Percentiles rank a stretch among this genome's conserved stretches.
Conservation (phyloP, 2,797 vertebrate species). For the Arrhamphus sclerolepis region DNA sequence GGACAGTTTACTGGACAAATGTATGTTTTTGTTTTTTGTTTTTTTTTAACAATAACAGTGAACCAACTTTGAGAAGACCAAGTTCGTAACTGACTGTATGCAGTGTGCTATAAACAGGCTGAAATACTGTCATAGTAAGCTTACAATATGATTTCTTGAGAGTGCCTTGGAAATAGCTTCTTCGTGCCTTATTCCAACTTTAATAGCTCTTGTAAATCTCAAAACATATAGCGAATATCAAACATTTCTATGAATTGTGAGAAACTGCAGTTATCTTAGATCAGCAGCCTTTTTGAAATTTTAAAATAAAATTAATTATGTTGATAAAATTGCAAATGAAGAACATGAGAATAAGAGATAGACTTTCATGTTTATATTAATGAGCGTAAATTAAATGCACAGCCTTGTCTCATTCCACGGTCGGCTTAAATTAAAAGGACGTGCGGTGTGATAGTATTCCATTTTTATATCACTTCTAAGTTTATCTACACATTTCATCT, state of each 20-base stretch:
- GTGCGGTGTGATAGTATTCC: constrained; percentile 5
- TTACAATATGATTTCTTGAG: constrained; percentile 18
- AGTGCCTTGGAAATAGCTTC: constrained; percentile 15
- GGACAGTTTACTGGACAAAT: constrained; percentile 11
- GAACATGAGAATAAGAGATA: constrained; percentile 5
- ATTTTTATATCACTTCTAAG: constrained; percentile 8
- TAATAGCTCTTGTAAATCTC: constrained; percentile 5
- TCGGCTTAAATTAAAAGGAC: constrained; percentile 35
- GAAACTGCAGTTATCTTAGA: constrained; percentile 1
- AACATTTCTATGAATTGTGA: constrained; percentile 11
- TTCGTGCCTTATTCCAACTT: constrained; percentile 14
- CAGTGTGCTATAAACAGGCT: constrained; percentile 20
- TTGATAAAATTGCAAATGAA: constrained; percentile 10
- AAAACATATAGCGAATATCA: constrained; percentile 17
- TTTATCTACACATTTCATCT: constrained; percentile 26
- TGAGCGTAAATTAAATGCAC: constrained; percentile 19
- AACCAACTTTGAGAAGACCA: constrained; percentile 33
- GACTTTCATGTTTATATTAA: constrained; percentile 11
- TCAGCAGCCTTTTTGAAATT: constrained; percentile 1
- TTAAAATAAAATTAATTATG: constrained; percentile 18
- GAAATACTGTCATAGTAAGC: constrained; percentile 23
- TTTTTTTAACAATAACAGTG: not conserved
- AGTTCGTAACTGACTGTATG: constrained; percentile 23
- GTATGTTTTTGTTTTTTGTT: not conserved
- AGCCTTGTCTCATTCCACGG: constrained; percentile 18